Evolutionary conservation across 2,113 vertebrate genomes (phyloP).

Genomic region (Lepidothrix coronata): DNA sequence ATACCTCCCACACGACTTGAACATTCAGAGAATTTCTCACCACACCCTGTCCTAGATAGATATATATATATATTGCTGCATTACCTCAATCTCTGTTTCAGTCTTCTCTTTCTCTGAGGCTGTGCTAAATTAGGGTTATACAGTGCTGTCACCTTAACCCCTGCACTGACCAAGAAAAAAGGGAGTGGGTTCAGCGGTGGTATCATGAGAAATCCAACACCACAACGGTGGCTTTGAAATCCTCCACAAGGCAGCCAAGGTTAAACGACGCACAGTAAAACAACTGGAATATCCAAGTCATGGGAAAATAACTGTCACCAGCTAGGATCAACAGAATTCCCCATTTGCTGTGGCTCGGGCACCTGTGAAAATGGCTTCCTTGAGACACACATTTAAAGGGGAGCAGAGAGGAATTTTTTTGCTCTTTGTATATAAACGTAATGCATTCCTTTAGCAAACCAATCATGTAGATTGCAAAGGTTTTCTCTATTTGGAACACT

Average conservation of each 20-base stretch:
- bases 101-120: neutral
- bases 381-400: neutral
- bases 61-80: neutral
- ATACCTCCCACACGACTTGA: neutral
- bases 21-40: neutral
- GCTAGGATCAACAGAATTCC: neutral
- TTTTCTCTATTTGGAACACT: neutral
- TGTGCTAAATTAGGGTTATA: neutral
- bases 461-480: neutral
- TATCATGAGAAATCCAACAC: neutral
- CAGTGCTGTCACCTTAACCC: neutral
- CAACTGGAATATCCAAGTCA: neutral
- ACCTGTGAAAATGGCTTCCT: neutral
- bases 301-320: slow-evolving; percentile 1
- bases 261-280: neutral
- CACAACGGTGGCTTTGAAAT: neutral
- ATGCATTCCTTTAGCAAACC: neutral
- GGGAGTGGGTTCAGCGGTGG: neutral
- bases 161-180: neutral
- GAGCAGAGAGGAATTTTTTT: neutral
- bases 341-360: neutral
- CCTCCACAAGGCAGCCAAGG: neutral
- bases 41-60: neutral
- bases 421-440: neutral
- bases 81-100: neutral